Base-by-base conservation (phyloP, 2,113 vertebrate genomes). In the Toxotes chatareus region DNA sequence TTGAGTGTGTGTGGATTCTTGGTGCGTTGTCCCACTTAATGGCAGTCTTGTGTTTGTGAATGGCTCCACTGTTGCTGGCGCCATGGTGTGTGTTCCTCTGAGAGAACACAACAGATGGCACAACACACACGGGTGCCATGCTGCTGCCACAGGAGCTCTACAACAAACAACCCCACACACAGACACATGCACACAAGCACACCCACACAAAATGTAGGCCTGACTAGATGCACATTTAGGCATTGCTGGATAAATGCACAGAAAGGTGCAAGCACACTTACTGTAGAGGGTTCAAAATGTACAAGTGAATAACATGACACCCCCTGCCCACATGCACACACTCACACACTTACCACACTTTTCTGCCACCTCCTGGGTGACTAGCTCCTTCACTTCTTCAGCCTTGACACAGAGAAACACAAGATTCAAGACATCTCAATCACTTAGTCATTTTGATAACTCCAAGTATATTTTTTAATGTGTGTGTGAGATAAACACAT, bases 301-400 rank as follows among this genome's bases (percentile, higher is more conserved):
- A 51, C 69, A 63, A 66, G 36, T 32, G 56, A 40, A 65, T 27
- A 60, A 75, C 34, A 46, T 32, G n/a, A 65, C 44, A 13, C 32
- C 11, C 38, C 31, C 19, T 17, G 5, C 3, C 19, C 36, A 62
- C 56, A 47, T 47, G 46, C 68, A 59, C 53, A 74, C 34, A 40
- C 14, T 57, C 53, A 32, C 47, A 66, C 53, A 53, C 97, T 97
- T 89, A 98, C 97, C 96, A 0, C 96, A 97, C 87, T 92, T 95
- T 60, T 92, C 87, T 53, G 86, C 89, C 90, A 97, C 91, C 86
- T 97, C 95, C 0, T 93, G 95, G 63, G 91, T 95, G 73, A 97
- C 90, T 8, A 97, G 67, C 53, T 96, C 93, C 92, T 97, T 97
- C 89, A 97, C 95, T 32, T 97, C 95, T 68, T 96, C 94, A 67